phyloP scores from a whole-genome alignment of 2,113 vertebrate genomes.

The Peromyscus californicus region DNA sequence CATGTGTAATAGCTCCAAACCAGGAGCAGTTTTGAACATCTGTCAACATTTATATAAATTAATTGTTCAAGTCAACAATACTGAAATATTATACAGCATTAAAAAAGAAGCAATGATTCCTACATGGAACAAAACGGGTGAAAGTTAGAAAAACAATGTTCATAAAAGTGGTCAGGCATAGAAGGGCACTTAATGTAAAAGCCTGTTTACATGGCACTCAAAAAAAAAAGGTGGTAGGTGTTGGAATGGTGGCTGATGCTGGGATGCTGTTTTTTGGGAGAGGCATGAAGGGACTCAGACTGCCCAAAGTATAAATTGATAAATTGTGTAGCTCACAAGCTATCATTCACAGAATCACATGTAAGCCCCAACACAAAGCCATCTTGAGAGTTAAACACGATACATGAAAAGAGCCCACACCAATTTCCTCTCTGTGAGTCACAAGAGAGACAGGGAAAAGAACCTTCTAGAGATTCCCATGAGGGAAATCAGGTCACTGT shows the following conservation, averaged over 20 bases:
- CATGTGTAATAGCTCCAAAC: neutral
- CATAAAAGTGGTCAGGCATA: neutral
- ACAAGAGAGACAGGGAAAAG: neutral
- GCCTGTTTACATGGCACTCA: neutral
- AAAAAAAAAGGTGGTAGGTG: neutral
- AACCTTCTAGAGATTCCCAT: constrained; percentile 15
- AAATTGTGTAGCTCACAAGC: neutral
- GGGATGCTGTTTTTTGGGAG: neutral
- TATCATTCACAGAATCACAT: neutral
- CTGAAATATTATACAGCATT: neutral
- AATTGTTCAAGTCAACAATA: neutral
- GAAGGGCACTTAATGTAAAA: neutral
- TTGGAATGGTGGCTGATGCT: neutral
- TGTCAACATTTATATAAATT: neutral
- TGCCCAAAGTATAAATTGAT: neutral
- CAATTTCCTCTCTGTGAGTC: neutral
- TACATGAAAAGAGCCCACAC: neutral
- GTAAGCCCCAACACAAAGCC: neutral
- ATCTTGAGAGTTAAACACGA: neutral
- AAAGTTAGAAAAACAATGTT: neutral
- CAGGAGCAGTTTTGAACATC: constrained; percentile 4
- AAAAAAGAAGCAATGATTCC: neutral
- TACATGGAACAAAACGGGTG: neutral
- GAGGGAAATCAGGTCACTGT: constrained; percentile 34
- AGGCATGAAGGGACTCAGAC: neutral